These are phyloP conservation scores for Keiferia lycopersicella DNA, from an alignment of 2,888 invertebrate species.

Conservation along the genomic window DNA sequence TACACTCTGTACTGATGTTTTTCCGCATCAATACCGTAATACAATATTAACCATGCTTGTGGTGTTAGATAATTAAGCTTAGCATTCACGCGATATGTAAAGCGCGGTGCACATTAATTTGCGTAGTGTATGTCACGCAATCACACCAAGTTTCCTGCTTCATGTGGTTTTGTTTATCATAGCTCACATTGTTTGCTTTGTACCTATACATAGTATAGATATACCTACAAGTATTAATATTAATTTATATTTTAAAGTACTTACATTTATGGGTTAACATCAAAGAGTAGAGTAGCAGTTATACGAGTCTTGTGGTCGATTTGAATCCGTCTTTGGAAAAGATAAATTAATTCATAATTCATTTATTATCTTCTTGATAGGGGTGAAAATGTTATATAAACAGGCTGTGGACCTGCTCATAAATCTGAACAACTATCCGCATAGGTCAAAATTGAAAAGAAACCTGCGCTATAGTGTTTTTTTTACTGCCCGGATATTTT, in stretches of 20 bases:
- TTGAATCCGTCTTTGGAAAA: too few relatives aligned
- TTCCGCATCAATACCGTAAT: conserved; percentile 3
- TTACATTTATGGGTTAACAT: neutral
- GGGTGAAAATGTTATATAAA: too few relatives aligned
- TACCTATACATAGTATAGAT: neutral
- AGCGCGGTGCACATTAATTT: conserved; percentile 16
- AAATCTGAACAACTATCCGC: too few relatives aligned
- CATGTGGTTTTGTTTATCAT: neutral
- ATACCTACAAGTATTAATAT: neutral
- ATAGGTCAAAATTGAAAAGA: too few relatives aligned
- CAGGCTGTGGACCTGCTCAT: too few relatives aligned
- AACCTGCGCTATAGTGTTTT: too few relatives aligned
- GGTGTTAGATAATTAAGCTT: conserved; percentile 29
- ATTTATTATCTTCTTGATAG: too few relatives aligned
- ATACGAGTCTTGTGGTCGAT: too few relatives aligned
- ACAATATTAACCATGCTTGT: conserved; percentile 21
- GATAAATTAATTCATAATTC: too few relatives aligned
- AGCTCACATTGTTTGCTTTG: neutral
- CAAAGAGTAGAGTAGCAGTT: too few relatives aligned
- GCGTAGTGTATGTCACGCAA: conserved; percentile 19
- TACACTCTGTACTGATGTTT: neutral
- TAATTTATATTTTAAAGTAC: too few relatives aligned
- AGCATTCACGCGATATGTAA: conserved; percentile 26
- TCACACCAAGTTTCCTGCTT: conserved; percentile 9
- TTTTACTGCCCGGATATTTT: too few relatives aligned